phyloP scores from a whole-genome alignment of 2,888 invertebrate species.

The Cordilura impudica region DNA sequence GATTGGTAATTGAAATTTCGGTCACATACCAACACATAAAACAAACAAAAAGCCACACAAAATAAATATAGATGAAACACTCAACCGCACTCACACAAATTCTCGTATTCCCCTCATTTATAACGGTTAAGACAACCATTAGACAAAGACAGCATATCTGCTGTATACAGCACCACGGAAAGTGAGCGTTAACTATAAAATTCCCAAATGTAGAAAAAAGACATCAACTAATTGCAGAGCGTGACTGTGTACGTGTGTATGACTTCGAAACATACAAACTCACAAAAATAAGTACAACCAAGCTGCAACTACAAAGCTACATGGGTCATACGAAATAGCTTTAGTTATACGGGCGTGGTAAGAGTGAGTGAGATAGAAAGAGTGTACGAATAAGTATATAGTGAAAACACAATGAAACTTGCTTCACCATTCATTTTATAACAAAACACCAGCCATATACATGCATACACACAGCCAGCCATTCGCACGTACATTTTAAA shows the following conservation, averaged over 20 bases:
- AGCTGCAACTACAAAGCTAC: constrained; percentile 66
- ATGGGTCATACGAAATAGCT: constrained; percentile 44
- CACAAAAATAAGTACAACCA: constrained; percentile 27
- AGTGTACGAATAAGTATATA: neutral
- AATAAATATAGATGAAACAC: constrained; percentile 28
- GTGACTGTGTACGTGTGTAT: constrained; percentile 67
- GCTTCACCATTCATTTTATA: constrained; percentile 53
- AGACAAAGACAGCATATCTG: constrained; percentile 60
- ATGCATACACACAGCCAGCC: constrained; percentile 27
- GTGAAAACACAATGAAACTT: constrained; percentile 39
- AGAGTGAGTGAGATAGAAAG: constrained; percentile 26
- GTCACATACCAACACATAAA: constrained; percentile 74
- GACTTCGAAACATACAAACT: neutral
- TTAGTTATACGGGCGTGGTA: constrained; percentile 60
- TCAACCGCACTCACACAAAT: neutral
- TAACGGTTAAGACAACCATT: constrained; percentile 59
- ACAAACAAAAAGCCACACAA: constrained; percentile 48
- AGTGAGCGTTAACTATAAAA: constrained; percentile 59
- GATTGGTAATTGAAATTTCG: constrained; percentile 74
- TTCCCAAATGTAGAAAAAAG: constrained; percentile 74
- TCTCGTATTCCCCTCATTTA: constrained; percentile 45
- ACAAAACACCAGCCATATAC: constrained; percentile 57
- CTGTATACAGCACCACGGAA: constrained; percentile 25
- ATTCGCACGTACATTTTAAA: constrained; percentile 49
- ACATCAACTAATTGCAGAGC: constrained; percentile 75